These are phyloP conservation scores for Plagodis pulveraria DNA, from an alignment of 2,888 invertebrate species.

Conservation along the genomic window DNA sequence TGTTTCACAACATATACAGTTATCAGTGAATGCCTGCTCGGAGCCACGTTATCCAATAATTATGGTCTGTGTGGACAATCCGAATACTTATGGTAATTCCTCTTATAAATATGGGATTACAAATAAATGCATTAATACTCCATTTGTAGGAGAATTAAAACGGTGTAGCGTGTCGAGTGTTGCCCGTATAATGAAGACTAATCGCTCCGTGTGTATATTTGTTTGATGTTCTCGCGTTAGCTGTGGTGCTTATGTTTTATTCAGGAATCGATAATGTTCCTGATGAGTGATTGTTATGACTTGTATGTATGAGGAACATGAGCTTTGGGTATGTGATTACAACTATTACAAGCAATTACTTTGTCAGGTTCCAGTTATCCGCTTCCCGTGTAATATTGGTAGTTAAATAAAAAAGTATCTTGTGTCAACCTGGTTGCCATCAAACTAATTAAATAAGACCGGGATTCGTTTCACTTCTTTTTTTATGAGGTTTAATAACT, in stretches of 20 bases:
- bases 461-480: no score
- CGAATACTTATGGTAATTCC: conserved; percentile 26
- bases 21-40: not conserved
- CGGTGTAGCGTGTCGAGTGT: conserved; percentile 17
- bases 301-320: not conserved
- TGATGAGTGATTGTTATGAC: not conserved
- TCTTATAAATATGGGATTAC: conserved; percentile 30
- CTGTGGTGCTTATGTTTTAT: conserved; percentile 8
- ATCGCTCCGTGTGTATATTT: conserved; percentile 11
- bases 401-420: no score
- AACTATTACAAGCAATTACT: no score
- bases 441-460: no score
- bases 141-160: conserved; percentile 22
- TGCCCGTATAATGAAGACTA: conserved; percentile 16
- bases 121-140: conserved; percentile 30
- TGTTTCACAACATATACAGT: conserved; percentile 7
- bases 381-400: no score
- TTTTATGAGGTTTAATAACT: no score
- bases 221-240: conserved; percentile 10
- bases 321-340: not conserved
- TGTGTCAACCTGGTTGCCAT: no score
- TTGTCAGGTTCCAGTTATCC: no score
- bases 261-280: conserved; percentile 3
- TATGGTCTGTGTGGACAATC: conserved; percentile 23
- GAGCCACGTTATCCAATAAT: conserved; percentile 17